Conservation (phyloP, 2,113 vertebrate genomes). For the Oreochromis niloticus region DNA sequence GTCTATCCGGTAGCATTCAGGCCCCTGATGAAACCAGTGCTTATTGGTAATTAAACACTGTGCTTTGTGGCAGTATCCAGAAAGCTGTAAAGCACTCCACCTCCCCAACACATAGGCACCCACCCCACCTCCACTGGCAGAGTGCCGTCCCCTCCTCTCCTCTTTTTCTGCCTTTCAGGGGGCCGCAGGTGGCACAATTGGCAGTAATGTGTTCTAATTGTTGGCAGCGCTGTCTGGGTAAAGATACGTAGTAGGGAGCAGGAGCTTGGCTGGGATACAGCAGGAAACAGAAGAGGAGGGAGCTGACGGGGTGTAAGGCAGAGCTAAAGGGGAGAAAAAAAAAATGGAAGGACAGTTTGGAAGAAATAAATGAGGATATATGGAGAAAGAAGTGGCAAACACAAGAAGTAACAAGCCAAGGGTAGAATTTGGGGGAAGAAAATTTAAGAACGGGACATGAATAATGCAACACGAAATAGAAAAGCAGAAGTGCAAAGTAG, state of each 20-base stretch:
- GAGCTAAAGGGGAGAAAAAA: neutral
- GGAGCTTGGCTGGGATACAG: slow-evolving; percentile 46
- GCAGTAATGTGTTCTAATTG: slow-evolving; percentile 70
- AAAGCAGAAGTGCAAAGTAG: neutral
- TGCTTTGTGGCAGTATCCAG: slow-evolving; percentile 60
- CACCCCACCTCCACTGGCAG: slow-evolving; percentile 44
- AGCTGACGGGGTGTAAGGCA: neutral
- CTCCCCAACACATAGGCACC: slow-evolving; percentile 16
- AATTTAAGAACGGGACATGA: neutral
- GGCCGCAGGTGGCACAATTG: slow-evolving; percentile 71
- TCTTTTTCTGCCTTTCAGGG: slow-evolving; percentile 53
- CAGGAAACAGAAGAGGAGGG: slow-evolving; percentile 1
- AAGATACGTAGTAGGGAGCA: slow-evolving; percentile 47
- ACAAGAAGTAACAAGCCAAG: neutral
- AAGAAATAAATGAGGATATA: neutral
- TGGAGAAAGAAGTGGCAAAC: neutral
- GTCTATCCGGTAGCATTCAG: slow-evolving; percentile 34
- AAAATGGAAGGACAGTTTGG: neutral
- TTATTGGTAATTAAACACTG: slow-evolving; percentile 69
- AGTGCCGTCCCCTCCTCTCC: slow-evolving; percentile 18
- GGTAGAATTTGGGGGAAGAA: neutral
- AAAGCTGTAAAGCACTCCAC: slow-evolving; percentile 47
- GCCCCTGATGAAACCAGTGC: slow-evolving; percentile 53
- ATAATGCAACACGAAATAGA: neutral
- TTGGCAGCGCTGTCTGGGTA: slow-evolving; percentile 59